Percentiles rank a stretch among this genome's conserved stretches.
Conservation (phyloP, 2,113 vertebrate species). For the Cyprinus carpio region DNA sequence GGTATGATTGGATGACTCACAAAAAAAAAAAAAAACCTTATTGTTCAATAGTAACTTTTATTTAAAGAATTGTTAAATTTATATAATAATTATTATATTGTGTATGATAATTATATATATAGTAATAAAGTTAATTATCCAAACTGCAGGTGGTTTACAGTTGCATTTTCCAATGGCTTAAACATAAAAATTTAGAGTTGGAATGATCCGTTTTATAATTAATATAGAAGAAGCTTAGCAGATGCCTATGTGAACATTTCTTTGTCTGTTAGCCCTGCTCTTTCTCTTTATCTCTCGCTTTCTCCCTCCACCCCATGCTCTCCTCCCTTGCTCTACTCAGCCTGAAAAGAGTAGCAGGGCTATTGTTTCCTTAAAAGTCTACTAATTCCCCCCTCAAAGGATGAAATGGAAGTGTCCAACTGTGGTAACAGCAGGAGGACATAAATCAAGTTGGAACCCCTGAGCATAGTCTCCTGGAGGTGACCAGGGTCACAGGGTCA, state of each 20-base stretch:
- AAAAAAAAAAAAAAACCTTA: too few relatives aligned
- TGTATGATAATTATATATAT: neutral
- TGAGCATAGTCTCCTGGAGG: constrained; percentile 82
- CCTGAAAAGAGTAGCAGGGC: constrained; percentile 71
- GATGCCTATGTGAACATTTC: constrained; percentile 70
- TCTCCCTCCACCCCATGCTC: constrained; percentile 32
- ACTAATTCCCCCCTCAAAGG: constrained; percentile 85
- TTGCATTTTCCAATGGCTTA: neutral
- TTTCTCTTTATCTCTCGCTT: constrained; percentile 23
- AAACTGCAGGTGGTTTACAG: neutral
- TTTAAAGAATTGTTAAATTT: neutral
- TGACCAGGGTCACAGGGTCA: constrained; percentile 81
- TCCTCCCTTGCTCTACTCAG: constrained; percentile 50
- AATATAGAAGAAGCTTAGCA: constrained; percentile 66
- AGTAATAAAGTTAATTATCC: constrained; percentile 11
- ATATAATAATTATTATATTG: neutral
- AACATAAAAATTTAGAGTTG: constrained; percentile 55
- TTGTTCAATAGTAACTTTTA: neutral
- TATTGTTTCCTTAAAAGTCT: constrained; percentile 87
- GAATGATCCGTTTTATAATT: constrained; percentile 63
- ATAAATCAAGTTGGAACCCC: constrained; percentile 94
- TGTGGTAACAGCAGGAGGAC: constrained; percentile 89
- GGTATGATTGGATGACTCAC: neutral
- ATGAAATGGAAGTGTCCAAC: constrained; percentile 92
- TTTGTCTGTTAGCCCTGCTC: constrained; percentile 44